phyloP scores from a whole-genome alignment of 2,797 vertebrate species.

The Arremon aurantiirostris region DNA sequence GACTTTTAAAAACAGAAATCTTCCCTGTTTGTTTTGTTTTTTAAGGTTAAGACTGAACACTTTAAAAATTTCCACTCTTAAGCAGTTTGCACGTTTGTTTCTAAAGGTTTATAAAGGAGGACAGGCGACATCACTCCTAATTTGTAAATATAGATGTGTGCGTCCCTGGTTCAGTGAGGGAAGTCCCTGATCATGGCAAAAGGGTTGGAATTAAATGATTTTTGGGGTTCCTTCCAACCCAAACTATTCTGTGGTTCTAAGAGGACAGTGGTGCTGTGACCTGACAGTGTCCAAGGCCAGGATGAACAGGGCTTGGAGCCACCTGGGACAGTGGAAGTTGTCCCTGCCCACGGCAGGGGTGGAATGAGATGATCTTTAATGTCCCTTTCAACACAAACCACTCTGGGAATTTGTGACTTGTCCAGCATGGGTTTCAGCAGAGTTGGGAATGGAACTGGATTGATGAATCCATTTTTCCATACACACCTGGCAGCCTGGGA shows the following conservation, averaged over 20 bases:
- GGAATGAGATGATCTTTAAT: too few species aligned
- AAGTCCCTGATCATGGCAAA: neutral
- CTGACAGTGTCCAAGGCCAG: too few species aligned
- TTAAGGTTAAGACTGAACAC: neutral
- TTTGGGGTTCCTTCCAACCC: neutral
- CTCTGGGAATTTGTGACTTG: neutral
- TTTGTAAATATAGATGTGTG: neutral
- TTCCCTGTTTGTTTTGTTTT: neutral
- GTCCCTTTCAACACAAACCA: too few species aligned
- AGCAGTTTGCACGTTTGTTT: fast-evolving
- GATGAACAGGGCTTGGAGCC: too few species aligned
- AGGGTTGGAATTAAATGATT: neutral
- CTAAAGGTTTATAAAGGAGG: neutral
- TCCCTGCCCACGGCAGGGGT: too few species aligned
- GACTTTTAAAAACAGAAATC: neutral
- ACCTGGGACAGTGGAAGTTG: too few species aligned
- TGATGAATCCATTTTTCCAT: neutral
- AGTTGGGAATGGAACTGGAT: neutral
- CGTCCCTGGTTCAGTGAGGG: neutral
- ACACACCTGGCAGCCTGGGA: neutral
- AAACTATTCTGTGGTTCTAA: too few species aligned
- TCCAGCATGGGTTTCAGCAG: neutral
- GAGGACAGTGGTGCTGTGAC: too few species aligned
- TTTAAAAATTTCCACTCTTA: neutral
- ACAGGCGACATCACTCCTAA: fast-evolving